Percentiles rank a stretch among this genome's conserved stretches.
Evolutionary conservation across 2,797 vertebrate genomes (phyloP).

Genomic region (Catostomus latipinnis): DNA sequence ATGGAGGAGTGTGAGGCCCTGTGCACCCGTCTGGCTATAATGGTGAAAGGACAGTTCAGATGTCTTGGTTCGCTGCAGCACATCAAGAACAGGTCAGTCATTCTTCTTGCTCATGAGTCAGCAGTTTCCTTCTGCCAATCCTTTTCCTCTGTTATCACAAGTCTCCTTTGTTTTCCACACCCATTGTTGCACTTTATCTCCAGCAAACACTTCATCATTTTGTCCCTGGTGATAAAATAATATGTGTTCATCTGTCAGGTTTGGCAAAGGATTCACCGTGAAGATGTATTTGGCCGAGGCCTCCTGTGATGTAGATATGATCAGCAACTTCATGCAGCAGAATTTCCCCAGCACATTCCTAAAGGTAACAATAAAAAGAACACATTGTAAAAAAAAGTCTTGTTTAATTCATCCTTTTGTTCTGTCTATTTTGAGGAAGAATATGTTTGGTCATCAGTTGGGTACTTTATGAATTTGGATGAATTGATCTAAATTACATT

Average conservation of each 20-base stretch:
- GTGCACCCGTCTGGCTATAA: conserved; percentile 94
- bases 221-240: conserved; percentile 26
- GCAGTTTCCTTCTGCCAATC: conserved; percentile 53
- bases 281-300: conserved; percentile 91
- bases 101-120: conserved; percentile 49
- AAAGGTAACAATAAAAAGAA: conserved; percentile 81
- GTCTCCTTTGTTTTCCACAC: conserved; percentile 46
- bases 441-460: neutral
- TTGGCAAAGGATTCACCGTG: conserved; percentile 96
- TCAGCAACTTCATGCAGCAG: conserved; percentile 90
- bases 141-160: conserved; percentile 30
- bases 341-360: conserved; percentile 91
- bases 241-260: conserved; percentile 75
- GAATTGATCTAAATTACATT: neutral
- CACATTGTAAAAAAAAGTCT: neutral
- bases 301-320: conserved; percentile 77
- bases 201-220: conserved; percentile 25
- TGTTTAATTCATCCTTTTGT: neutral
- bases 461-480: neutral
- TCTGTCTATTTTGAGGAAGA: neutral
- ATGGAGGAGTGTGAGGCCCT: conserved; percentile 99
- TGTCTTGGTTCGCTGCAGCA: conserved; percentile 97
- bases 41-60: conserved; percentile 95
- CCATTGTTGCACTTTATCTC: neutral
- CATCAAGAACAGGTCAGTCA: conserved; percentile 94